A percentile compares a stretch with the other conserved stretches of the same genome.
These are phyloP conservation scores for Trachemys scripta DNA, from an alignment of 2,113 vertebrate genomes.

Conservation along the genomic window DNA sequence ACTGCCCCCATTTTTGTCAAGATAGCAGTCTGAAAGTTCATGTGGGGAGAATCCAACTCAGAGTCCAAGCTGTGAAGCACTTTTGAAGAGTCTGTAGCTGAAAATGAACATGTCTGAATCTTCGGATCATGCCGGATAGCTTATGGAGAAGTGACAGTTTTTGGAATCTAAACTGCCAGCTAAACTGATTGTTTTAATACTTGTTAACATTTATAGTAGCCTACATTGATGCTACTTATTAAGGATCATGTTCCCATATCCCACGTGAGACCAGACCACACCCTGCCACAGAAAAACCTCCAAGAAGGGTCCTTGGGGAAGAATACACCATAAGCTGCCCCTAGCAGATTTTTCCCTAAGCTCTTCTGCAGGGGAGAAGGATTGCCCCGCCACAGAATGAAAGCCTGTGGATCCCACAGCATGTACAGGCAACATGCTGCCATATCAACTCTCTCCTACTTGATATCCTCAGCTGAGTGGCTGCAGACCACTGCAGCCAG, in stretches of 20 bases:
- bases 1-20: background rate
- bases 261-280: background rate
- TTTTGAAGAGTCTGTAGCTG: background rate
- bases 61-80: background rate
- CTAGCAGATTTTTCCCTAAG: background rate
- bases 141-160: background rate
- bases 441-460: background rate
- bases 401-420: background rate
- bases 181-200: background rate
- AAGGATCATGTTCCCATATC: constrained; percentile 64
- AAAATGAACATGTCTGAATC: accelerated
- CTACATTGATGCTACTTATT: constrained; percentile 66
- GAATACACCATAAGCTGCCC: constrained; percentile 32
- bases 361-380: background rate
- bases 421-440: background rate
- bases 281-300: accelerated
- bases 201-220: background rate
- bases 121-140: accelerated
- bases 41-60: background rate
- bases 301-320: background rate
- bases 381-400: background rate
- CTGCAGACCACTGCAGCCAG: constrained; percentile 50
- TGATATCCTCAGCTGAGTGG: background rate
- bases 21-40: background rate
- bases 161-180: background rate